phyloP scores from a whole-genome alignment of 92 coral and sea anemone species.

The Anthopleura xanthogrammica region DNA sequence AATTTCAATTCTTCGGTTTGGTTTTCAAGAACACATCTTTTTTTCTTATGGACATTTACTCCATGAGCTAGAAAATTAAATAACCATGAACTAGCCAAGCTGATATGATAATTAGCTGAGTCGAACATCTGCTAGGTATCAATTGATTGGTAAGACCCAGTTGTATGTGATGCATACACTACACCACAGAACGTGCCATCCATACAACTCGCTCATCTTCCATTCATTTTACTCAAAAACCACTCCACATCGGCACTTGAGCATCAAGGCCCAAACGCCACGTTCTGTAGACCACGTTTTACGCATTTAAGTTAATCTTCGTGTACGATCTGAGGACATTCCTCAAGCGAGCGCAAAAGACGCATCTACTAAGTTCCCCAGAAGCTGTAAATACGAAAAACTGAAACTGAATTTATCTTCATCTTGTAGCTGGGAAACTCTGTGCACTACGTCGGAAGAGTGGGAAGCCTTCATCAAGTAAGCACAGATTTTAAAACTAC shows the following conservation, averaged over 20 bases:
- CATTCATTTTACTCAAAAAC: background rate
- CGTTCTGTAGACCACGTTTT: background rate
- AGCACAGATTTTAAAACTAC: constrained; percentile 7
- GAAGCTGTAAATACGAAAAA: background rate
- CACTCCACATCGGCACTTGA: background rate
- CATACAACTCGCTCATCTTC: background rate
- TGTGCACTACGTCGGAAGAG: constrained; percentile 65
- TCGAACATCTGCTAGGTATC: constrained; percentile 55
- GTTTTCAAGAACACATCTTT: background rate
- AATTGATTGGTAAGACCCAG: background rate
- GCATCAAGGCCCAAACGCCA: background rate
- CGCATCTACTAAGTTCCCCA: background rate
- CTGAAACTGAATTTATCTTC: constrained; percentile 15
- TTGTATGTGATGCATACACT: background rate
- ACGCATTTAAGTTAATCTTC: background rate
- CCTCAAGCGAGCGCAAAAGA: background rate
- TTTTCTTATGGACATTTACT: constrained; percentile 30
- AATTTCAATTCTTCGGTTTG: background rate
- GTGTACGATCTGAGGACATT: background rate
- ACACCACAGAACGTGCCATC: background rate
- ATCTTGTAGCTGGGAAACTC: constrained; percentile 80
- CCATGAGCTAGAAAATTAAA: constrained; percentile 45
- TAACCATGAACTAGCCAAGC: constrained; percentile 43
- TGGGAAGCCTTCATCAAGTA: constrained; percentile 84
- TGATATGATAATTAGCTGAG: constrained; percentile 71